These are phyloP conservation scores for Nomada ferruginata DNA, from an alignment of 2,888 invertebrate genomes.

Conservation along the genomic window DNA sequence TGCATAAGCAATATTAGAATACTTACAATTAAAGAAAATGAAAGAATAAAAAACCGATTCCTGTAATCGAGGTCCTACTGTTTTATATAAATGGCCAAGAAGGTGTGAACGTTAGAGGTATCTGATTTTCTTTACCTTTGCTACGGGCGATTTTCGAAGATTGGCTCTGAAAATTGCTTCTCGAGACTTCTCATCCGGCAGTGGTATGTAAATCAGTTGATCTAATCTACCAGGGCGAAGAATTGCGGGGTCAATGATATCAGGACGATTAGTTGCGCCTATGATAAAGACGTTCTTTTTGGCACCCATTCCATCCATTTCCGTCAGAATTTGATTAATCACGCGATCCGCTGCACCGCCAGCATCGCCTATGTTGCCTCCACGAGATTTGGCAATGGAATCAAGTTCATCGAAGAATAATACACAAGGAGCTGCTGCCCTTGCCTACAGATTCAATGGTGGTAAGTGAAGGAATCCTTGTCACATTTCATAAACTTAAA, in stretches of 20 bases:
- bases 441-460: constrained; percentile 87
- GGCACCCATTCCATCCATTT: constrained; percentile 99
- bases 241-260: constrained; percentile 99
- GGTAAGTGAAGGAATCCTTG: neutral
- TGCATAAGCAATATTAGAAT: too few relatives aligned
- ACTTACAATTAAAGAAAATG: too few relatives aligned
- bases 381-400: constrained; percentile 99
- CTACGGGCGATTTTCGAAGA: constrained; percentile 97
- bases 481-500: neutral
- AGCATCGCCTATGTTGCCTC: constrained; percentile 98
- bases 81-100: too few relatives aligned
- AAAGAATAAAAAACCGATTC: too few relatives aligned
- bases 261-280: constrained; percentile 96
- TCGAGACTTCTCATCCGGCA: constrained; percentile 99
- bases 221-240: constrained; percentile 99
- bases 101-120: neutral
- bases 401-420: constrained; percentile 99
- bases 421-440: constrained; percentile 99
- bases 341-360: constrained; percentile 99
- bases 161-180: constrained; percentile 98
- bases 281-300: constrained; percentile 99
- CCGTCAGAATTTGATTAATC: constrained; percentile 99
- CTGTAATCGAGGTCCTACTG: too few relatives aligned
- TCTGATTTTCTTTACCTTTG: constrained; percentile 86
- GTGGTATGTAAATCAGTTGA: constrained; percentile 99